phyloP scores from a whole-genome alignment of 2,888 invertebrate genomes.

The Pammene fasciana region DNA sequence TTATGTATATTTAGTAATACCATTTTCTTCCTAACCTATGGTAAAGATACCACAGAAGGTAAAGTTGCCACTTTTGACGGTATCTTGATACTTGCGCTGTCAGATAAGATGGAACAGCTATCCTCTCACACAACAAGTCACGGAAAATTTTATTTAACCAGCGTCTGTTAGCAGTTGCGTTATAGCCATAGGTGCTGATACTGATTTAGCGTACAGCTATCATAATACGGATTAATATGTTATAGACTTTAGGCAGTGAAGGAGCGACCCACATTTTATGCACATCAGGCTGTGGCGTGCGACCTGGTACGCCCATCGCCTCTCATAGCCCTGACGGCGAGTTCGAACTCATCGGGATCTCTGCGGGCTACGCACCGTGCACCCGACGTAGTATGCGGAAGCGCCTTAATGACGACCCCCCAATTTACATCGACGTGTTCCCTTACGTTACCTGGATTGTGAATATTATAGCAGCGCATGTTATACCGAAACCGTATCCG shows the following conservation, averaged over 20 bases:
- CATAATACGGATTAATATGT: not conserved
- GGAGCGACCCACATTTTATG: slow-evolving; percentile 70
- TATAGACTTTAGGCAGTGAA: slow-evolving; percentile 60
- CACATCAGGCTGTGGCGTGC: slow-evolving; percentile 70
- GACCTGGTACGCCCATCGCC: slow-evolving; percentile 68
- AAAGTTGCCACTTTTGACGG: too few relatives aligned
- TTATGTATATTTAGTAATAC: too few relatives aligned
- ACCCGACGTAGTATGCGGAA: slow-evolving; percentile 59
- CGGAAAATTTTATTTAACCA: too few relatives aligned
- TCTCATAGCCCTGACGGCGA: slow-evolving; percentile 62
- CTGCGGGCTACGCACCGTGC: slow-evolving; percentile 65
- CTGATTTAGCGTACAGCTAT: too few relatives aligned
- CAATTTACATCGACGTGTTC: slow-evolving; percentile 70
- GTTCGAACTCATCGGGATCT: slow-evolving; percentile 68
- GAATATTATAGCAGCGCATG: slow-evolving; percentile 67
- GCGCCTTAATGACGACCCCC: slow-evolving; percentile 65
- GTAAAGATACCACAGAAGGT: too few relatives aligned
- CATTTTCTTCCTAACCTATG: too few relatives aligned
- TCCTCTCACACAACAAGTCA: too few relatives aligned
- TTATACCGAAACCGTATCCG: slow-evolving; percentile 66
- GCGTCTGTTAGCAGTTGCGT: too few relatives aligned
- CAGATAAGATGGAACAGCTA: too few relatives aligned
- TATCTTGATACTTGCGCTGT: too few relatives aligned
- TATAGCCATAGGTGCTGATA: too few relatives aligned
- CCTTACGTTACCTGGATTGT: slow-evolving; percentile 71